phyloP scores from a whole-genome alignment of 37 sponge, comb jelly and placozoan species.

The Bolinopsis microptera region DNA sequence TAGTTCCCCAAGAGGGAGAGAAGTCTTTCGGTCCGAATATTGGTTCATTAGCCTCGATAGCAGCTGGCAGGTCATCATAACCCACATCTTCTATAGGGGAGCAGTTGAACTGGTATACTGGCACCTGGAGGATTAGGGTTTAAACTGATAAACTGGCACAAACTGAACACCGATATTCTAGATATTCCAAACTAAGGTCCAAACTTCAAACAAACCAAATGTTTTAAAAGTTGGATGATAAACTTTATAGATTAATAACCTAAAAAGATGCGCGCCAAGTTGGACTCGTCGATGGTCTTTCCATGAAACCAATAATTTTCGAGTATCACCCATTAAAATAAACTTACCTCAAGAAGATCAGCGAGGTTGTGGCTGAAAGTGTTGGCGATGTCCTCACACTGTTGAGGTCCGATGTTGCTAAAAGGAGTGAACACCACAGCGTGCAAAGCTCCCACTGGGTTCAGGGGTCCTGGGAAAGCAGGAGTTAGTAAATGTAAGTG shows the following conservation, averaged over 20 bases:
- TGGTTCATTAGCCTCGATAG: slow-evolving; percentile 15
- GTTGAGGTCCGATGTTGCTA: slow-evolving; percentile 39
- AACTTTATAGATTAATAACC: no score
- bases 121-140: neutral
- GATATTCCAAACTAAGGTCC: no score
- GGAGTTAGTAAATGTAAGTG: no score
- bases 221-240: no score
- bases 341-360: slow-evolving; percentile 9
- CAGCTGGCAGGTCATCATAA: neutral
- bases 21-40: slow-evolving; percentile 50
- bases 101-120: slow-evolving; percentile 63
- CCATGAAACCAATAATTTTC: no score
- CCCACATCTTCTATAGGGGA: slow-evolving; percentile 36
- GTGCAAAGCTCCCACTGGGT: slow-evolving; percentile 62
- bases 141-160: neutral
- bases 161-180: no score
- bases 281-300: no score
- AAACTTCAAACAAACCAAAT: no score
- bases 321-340: no score
- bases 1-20: slow-evolving; percentile 39
- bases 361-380: slow-evolving; percentile 21
- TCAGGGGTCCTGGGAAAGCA: slow-evolving; percentile 15
- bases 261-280: no score
- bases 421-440: slow-evolving; percentile 51
- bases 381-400: slow-evolving; percentile 62